Percentiles rank a stretch among this genome's conserved stretches.
Evolutionary conservation across 2,113 vertebrate genomes (phyloP).

Genomic region (Pleuronectes platessa): DNA sequence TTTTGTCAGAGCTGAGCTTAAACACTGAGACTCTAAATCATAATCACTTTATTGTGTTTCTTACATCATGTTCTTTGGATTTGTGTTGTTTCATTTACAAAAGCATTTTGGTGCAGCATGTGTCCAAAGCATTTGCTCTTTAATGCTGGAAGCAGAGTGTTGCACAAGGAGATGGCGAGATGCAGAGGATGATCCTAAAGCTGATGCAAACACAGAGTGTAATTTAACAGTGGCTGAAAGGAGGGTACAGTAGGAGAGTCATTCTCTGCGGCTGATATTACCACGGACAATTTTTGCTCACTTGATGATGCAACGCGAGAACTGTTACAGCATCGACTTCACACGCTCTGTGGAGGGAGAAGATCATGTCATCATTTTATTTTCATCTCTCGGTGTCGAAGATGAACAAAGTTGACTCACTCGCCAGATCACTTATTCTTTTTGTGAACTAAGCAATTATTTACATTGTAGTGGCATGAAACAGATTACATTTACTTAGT

Average conservation of each 20-base stretch:
- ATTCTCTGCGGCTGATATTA: constrained; percentile 44
- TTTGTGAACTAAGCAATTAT: neutral
- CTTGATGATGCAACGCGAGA: constrained; percentile 62
- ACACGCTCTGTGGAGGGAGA: constrained; percentile 2
- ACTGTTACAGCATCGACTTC: constrained; percentile 56
- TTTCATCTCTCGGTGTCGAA: neutral
- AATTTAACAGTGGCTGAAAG: constrained; percentile 43
- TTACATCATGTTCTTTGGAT: neutral
- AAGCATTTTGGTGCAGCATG: constrained; percentile 2
- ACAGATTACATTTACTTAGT: no score
- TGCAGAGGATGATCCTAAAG: constrained; percentile 61
- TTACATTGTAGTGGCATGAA: neutral
- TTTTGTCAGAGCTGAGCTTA: constrained; percentile 12
- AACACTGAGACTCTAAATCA: neutral
- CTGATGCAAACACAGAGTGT: constrained; percentile 59
- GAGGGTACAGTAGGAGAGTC: constrained; percentile 45
- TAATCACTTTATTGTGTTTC: neutral
- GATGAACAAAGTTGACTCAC: neutral
- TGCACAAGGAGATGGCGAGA: constrained; percentile 20
- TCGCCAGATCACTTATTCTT: neutral
- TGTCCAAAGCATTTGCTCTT: constrained; percentile 20
- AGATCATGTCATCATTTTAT: neutral
- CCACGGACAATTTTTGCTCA: constrained; percentile 47
- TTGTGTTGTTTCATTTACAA: constrained; percentile 14
- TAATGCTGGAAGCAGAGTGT: constrained; percentile 30